These are phyloP conservation scores for Electrona antarctica DNA, from an alignment of 2,113 vertebrate species.

Conservation along the genomic window DNA sequence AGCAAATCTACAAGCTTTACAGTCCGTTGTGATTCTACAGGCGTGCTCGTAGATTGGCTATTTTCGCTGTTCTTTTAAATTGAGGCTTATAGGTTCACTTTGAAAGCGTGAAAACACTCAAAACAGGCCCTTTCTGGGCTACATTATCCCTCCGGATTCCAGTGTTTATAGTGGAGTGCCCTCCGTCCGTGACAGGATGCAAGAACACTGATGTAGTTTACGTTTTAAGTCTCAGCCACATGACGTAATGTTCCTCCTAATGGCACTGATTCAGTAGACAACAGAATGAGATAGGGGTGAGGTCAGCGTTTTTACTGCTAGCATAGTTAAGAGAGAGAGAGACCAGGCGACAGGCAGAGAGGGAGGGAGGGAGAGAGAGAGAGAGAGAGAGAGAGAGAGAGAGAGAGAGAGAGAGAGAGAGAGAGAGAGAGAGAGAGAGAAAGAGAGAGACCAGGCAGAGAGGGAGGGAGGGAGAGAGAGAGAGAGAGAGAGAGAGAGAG, in stretches of 20 bases:
- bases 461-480: too few species aligned
- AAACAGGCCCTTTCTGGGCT: too few species aligned
- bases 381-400: constrained; percentile 2
- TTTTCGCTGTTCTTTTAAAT: too few species aligned
- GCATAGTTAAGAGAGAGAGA: neutral
- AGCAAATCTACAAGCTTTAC: too few species aligned
- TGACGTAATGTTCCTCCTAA: constrained; percentile 47
- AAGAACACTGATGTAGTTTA: constrained; percentile 27
- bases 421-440: neutral
- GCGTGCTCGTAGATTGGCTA: too few species aligned
- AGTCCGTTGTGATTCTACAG: too few species aligned
- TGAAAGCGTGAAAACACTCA: too few species aligned
- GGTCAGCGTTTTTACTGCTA: constrained; percentile 64
- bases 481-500: neutral
- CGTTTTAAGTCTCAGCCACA: constrained; percentile 51
- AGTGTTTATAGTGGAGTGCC: neutral
- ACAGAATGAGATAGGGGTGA: constrained; percentile 34
- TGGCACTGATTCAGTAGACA: constrained; percentile 51
- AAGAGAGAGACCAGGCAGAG: too few species aligned
- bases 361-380: too few species aligned
- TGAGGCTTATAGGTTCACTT: too few species aligned
- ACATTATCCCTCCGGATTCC: too few species aligned
- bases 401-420: constrained; percentile 8
- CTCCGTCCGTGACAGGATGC: constrained; percentile 39
- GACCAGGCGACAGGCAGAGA: too few species aligned